These are phyloP conservation scores for Percopsis omiscomaycus DNA, from an alignment of 2,797 vertebrate species.

Conservation along the genomic window DNA sequence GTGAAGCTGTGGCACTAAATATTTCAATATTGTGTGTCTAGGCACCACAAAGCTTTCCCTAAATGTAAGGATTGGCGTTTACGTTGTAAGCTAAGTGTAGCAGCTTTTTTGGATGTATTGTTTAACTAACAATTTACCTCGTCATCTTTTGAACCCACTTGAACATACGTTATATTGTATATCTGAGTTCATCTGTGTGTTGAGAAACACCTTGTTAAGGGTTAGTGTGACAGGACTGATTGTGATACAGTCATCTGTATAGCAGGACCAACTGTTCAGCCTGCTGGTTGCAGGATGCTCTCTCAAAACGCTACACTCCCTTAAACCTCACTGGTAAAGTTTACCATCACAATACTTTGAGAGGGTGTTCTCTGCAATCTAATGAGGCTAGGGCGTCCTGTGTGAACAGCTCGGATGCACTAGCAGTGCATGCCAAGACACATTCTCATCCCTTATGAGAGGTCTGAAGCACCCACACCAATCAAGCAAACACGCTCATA, in stretches of 20 bases:
- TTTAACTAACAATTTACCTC: neutral
- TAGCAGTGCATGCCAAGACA: slow-evolving; percentile 29
- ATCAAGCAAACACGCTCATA: slow-evolving; percentile 55
- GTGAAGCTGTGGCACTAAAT: slow-evolving; percentile 48
- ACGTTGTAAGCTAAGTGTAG: no score
- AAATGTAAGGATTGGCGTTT: neutral
- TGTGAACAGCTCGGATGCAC: slow-evolving; percentile 19
- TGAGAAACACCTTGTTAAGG: no score
- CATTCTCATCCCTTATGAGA: slow-evolving; percentile 4
- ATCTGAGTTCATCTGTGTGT: neutral
- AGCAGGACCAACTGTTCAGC: neutral
- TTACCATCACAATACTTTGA: slow-evolving; percentile 14
- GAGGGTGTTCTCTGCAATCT: slow-evolving; percentile 14
- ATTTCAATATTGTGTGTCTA: slow-evolving; percentile 29
- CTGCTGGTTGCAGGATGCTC: neutral
- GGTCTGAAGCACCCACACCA: slow-evolving; percentile 27
- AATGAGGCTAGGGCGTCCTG: slow-evolving; percentile 4
- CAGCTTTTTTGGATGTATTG: neutral
- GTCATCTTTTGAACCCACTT: neutral
- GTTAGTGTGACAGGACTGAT: no score
- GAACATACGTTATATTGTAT: neutral
- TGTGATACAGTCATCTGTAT: neutral
- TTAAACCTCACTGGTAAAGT: slow-evolving; percentile 20
- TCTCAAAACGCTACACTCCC: slow-evolving; percentile 6
- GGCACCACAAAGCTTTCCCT: slow-evolving; percentile 35